These are phyloP conservation scores for Leucosticte australis DNA, from an alignment of 2,113 vertebrate genomes.

Conservation along the genomic window DNA sequence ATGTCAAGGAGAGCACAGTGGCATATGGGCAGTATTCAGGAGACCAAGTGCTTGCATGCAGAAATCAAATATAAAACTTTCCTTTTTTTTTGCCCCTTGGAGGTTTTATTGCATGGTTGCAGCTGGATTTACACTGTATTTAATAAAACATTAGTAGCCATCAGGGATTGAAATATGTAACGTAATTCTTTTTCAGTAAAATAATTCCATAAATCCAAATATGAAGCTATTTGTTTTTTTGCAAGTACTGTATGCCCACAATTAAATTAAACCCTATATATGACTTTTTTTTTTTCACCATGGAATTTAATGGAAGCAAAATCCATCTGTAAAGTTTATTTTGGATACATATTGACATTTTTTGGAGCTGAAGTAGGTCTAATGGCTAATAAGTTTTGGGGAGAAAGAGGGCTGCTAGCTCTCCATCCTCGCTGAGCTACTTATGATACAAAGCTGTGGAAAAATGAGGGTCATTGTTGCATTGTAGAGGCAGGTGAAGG, in stretches of 20 bases:
- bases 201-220: slow-evolving; percentile 83
- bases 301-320: slow-evolving; percentile 31
- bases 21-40: slow-evolving; percentile 45
- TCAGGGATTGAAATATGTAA: slow-evolving; percentile 79
- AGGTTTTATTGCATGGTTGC: slow-evolving; percentile 75
- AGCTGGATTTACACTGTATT: slow-evolving; percentile 79
- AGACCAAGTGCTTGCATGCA: background rate
- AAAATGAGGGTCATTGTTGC: background rate
- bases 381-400: slow-evolving; percentile 19
- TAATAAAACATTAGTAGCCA: slow-evolving; percentile 82
- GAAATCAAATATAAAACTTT: slow-evolving; percentile 69
- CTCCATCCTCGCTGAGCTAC: background rate
- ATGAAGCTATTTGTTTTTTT: slow-evolving; percentile 57
- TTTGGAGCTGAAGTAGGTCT: slow-evolving; percentile 38
- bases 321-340: slow-evolving; percentile 41
- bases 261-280: slow-evolving; percentile 70
- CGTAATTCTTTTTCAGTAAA: slow-evolving; percentile 78
- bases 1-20: slow-evolving; percentile 9
- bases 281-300: background rate
- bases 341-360: slow-evolving; percentile 36
- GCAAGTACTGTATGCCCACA: slow-evolving; percentile 46
- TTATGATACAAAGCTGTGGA: background rate
- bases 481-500: background rate
- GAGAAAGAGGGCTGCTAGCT: background rate
- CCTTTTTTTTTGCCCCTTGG: slow-evolving; percentile 52